Evolutionary conservation across 2,113 vertebrate genomes (phyloP).

Genomic region (Leucopternis melanops): DNA sequence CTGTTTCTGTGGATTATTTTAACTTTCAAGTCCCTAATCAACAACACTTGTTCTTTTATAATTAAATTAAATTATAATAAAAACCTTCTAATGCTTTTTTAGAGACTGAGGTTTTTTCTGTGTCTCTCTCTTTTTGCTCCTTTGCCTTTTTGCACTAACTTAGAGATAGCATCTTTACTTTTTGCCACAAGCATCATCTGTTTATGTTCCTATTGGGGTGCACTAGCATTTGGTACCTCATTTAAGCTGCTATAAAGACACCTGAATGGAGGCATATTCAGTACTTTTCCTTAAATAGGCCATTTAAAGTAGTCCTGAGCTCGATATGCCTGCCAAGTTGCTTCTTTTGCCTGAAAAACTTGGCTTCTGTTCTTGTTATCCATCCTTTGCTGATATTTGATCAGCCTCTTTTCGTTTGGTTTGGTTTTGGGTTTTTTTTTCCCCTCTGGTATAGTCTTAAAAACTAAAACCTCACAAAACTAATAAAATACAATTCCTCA

Average conservation of each 20-base stretch:
- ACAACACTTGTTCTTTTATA: not conserved
- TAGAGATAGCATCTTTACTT: not conserved
- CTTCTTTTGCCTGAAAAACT: not conserved
- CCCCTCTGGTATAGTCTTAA: not conserved
- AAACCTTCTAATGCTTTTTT: not conserved
- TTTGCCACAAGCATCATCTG: not conserved
- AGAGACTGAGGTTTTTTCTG: not conserved
- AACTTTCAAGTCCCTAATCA: not conserved
- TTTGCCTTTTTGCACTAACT: not conserved
- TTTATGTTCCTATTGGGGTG: not conserved
- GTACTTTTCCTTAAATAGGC: not conserved
- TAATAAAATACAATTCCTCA: not conserved
- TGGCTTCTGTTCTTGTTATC: not conserved
- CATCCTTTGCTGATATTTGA: not conserved
- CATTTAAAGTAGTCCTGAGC: not conserved
- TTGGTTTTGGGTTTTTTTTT: accelerated
- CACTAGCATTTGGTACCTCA: not conserved
- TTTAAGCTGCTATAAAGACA: not conserved
- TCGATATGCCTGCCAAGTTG: not conserved
- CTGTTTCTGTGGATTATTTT: not conserved
- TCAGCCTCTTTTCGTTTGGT: not conserved
- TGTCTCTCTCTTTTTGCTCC: not conserved
- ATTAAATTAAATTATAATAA: not conserved
- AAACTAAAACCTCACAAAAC: not conserved
- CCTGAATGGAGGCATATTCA: not conserved